Conservation (phyloP, 2,113 vertebrate species). For the Lonchura striata region DNA sequence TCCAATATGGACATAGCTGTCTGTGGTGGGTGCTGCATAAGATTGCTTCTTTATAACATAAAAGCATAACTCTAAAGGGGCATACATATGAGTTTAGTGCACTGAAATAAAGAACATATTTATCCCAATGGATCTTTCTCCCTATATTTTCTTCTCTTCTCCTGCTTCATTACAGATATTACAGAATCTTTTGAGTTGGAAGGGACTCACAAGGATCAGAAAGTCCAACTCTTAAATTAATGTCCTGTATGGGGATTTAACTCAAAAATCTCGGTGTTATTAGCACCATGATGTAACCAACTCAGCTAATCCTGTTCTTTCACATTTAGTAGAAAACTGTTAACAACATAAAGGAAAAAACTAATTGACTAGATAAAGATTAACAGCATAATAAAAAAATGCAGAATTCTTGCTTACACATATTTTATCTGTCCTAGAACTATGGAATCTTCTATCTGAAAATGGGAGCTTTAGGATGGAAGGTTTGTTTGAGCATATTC, state of each 20-base stretch:
- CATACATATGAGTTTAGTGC: accelerated
- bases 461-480: background rate
- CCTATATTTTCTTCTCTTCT: background rate
- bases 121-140: background rate
- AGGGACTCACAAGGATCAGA: background rate
- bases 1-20: background rate
- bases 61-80: background rate
- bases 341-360: background rate
- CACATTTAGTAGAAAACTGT: background rate
- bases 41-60: background rate
- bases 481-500: background rate
- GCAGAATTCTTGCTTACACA: background rate
- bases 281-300: background rate
- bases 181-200: background rate
- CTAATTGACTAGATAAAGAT: background rate
- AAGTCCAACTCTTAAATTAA: background rate
- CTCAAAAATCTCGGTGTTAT: background rate
- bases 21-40: background rate
- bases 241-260: too few species aligned
- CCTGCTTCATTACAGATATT: background rate
- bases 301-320: background rate
- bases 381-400: background rate
- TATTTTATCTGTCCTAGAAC: background rate
- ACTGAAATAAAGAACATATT: background rate
- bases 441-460: background rate